Evolutionary conservation across 2,797 vertebrate genomes (phyloP).

Genomic region (Novumbra hubbsi): DNA sequence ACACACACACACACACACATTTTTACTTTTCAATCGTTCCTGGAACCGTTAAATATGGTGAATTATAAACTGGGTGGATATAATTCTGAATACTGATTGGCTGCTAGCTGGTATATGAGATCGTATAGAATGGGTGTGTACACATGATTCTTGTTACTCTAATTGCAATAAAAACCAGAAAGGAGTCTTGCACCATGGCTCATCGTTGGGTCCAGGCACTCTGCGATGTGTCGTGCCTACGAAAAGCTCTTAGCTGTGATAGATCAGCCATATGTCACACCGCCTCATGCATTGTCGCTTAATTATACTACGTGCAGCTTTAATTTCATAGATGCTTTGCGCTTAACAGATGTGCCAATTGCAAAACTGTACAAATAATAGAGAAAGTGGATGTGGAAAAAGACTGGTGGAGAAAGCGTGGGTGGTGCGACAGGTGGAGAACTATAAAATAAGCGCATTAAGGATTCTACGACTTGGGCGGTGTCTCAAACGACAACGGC

Average conservation of each 20-base stretch:
- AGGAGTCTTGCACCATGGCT: no score
- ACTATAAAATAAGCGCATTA: background rate
- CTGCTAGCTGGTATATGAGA: no score
- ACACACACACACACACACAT: constrained; percentile 2
- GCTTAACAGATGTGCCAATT: background rate
- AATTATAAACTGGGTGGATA: background rate
- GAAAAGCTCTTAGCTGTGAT: no score
- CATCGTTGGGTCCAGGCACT: no score
- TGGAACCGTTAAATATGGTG: background rate
- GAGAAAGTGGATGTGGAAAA: background rate
- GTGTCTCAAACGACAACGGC: background rate
- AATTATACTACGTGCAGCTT: no score
- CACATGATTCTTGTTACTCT: no score
- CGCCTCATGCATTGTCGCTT: no score
- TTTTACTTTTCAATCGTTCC: background rate
- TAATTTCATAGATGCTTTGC: background rate
- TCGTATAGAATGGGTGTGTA: no score
- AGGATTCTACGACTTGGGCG: background rate
- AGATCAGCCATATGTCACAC: no score
- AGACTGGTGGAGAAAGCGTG: background rate
- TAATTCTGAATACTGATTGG: no score
- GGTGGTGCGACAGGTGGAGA: background rate
- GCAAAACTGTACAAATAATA: background rate
- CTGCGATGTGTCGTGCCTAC: no score
- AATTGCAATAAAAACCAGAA: no score